A percentile compares a stretch with the other conserved stretches of the same genome.
phyloP scores from a whole-genome alignment of 2,888 invertebrate species.

The Eilema sororculum region DNA sequence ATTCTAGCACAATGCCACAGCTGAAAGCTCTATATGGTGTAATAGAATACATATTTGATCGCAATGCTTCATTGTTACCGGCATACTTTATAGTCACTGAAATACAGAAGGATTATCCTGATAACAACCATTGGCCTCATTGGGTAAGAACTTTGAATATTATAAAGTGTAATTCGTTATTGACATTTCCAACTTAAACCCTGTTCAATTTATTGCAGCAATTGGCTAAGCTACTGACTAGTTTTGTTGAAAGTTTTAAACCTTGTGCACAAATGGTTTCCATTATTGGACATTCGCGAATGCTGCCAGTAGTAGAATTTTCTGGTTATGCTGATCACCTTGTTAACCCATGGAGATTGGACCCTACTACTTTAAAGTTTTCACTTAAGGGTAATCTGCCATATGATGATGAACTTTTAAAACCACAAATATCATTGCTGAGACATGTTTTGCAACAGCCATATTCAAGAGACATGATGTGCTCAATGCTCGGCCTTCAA shows the following conservation, averaged over 20 bases:
- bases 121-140: conserved; percentile 94
- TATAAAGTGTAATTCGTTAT: background rate
- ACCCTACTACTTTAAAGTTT: conserved; percentile 92
- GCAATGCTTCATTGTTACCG: conserved; percentile 96
- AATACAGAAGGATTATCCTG: conserved; percentile 95
- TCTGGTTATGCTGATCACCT: conserved; percentile 96
- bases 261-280: conserved; percentile 98
- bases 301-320: conserved; percentile 97
- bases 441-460: conserved; percentile 97
- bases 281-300: conserved; percentile 95
- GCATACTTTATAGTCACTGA: conserved; percentile 98
- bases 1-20: conserved; percentile 93
- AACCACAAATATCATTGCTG: conserved; percentile 95
- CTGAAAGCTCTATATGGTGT: conserved; percentile 93
- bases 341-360: conserved; percentile 97
- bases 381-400: conserved; percentile 91
- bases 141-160: conserved; percentile 89
- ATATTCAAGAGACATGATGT: conserved; percentile 98
- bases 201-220: conserved; percentile 86
- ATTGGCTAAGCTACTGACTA: conserved; percentile 93
- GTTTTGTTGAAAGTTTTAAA: conserved; percentile 97
- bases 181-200: conserved; percentile 3
- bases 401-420: conserved; percentile 94
- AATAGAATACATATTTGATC: conserved; percentile 95
- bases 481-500: conserved; percentile 96